phyloP scores from a whole-genome alignment of 1,140 invertebrate species.

The Drosophila nigromelanica region DNA sequence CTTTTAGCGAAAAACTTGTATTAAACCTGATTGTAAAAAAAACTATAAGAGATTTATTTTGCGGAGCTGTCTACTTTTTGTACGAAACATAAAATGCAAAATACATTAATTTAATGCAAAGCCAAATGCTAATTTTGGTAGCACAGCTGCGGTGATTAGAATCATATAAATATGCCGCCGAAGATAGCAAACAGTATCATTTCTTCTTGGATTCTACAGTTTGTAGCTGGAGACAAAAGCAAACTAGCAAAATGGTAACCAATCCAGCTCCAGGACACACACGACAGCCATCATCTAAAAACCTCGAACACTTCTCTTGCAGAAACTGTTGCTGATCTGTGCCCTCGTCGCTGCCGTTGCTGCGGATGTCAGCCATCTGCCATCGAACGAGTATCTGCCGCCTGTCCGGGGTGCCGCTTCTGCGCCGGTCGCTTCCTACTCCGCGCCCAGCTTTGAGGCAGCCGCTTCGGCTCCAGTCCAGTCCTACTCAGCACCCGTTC shows the following conservation, averaged over 20 bases:
- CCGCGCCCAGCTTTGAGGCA: conserved; percentile 53
- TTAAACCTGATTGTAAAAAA: conserved; percentile 71
- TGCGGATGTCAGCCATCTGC: conserved; percentile 77
- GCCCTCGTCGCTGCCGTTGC: conserved; percentile 69
- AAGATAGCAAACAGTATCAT: conserved; percentile 64
- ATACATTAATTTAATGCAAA: conserved; percentile 75
- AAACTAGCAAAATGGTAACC: conserved; percentile 73
- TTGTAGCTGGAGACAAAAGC: conserved; percentile 61
- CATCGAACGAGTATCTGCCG: conserved; percentile 71
- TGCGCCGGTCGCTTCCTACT: conserved; percentile 53
- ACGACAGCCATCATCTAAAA: neutral
- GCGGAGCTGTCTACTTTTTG: conserved; percentile 56
- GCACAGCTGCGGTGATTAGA: conserved; percentile 59
- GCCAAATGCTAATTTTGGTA: conserved; percentile 69
- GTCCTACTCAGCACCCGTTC: conserved; percentile 27
- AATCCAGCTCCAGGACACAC: conserved; percentile 6
- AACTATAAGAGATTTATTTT: conserved; percentile 78
- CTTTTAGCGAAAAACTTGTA: conserved; percentile 51
- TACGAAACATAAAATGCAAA: conserved; percentile 54
- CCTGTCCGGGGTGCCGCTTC: conserved; percentile 49
- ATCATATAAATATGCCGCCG: conserved; percentile 76
- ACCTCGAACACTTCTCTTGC: conserved; percentile 18
- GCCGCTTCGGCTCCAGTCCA: conserved; percentile 41
- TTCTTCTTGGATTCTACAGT: conserved; percentile 75
- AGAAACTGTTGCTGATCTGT: conserved; percentile 78